Evolutionary conservation across 2,888 invertebrate genomes (phyloP), one percentile per base, ranked within the genome.

Genomic region (Melanophora roralis): DNA sequence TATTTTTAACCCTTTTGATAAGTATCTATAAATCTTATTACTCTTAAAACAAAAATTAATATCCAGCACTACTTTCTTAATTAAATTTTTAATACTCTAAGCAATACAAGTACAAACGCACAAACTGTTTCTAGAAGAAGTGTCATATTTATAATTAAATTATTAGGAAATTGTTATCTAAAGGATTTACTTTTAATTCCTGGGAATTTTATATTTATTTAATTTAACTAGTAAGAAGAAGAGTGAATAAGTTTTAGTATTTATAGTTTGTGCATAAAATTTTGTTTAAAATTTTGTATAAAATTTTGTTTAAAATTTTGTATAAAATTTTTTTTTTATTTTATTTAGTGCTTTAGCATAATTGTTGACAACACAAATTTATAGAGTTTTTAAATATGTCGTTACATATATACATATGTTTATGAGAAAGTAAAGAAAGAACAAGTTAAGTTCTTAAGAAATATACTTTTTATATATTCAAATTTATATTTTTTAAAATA

Each of bases 11-110:
- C 6, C 27, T 5, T 19, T 21, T 57, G 49, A 57, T 49, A 73
- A 27, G 19, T 73, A 47, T 62, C 21, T 55, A 12, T 23, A 75
- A 67, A 51, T 53, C 38, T 62, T 60, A 75, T 75, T 16, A 68
- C 27, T 59, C 38, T 68, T 27, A 23, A 62, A 27, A 53, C 53
- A 4, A 2, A 16, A 27, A 27, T 36, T 34, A 14, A 9, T 36
- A 38, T 45, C 47, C 62, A 55, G 36, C 34, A 55, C 32, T 55
- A 49, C 14, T 43, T n/a, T 21, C 53, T 57, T 57, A 76, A 76
- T 76, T 76, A 62, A 76, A 62, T 38, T n/a, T 64, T 62, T 4
- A 49, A 62, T 62, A 34, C 75, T 68, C 62, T 57, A 19, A 16
- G 32, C 36, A 53, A 47, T 62, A 14, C 27, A 27, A 3, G 4